Base-by-base conservation (phyloP, 2,113 vertebrate species). In the Cynoglossus semilaevis region DNA sequence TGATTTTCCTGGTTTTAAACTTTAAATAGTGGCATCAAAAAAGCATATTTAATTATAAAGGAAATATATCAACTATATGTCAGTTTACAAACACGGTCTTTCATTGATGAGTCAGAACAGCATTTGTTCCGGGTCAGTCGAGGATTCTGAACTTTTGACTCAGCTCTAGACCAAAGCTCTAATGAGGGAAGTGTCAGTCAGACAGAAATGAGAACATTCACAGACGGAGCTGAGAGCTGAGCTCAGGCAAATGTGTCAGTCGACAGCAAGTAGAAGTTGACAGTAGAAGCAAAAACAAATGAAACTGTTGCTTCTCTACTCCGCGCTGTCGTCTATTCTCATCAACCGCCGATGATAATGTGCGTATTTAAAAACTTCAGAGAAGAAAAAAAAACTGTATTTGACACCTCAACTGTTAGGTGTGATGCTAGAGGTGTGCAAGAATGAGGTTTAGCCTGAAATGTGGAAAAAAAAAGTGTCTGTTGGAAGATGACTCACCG, bases 401-500 rank as follows among this genome's bases (percentile, higher is more conserved):
- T n/a, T 70, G 71, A 84, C 82, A 82, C 87, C 51, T 80, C 62
- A 2, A 52, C 50, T 63, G 62, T 76, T 58, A 78, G 63, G 71
- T 76, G 80, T 60, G 81, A 79, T 73, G 65, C 29, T 49, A 10
- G 72, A 75, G 74, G 72, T 80, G 78, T 72, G 72, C 34, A 70
- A 63, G 63, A 68, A 72, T 72, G 52, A 36, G 52, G 42, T 63
- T 70, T 64, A 56, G 61, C 70, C 51, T 1, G 52, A 68, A 47
- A 56, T 61, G n/a, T n/a, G n/a, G n/a, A n/a, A n/a, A n/a, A n/a
- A n/a, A n/a, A n/a, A n/a, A 44, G 78, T 68, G 77, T 72, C 66
- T 72, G 47, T 50, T 46, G 67, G 67, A 52, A 22, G 61, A 85
- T 86, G 80, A 85, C 75, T 85, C 79, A 80, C 73, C 46, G 70